phyloP scores from a whole-genome alignment of 1,140 invertebrate genomes.

The Listronotus oregonensis region DNA sequence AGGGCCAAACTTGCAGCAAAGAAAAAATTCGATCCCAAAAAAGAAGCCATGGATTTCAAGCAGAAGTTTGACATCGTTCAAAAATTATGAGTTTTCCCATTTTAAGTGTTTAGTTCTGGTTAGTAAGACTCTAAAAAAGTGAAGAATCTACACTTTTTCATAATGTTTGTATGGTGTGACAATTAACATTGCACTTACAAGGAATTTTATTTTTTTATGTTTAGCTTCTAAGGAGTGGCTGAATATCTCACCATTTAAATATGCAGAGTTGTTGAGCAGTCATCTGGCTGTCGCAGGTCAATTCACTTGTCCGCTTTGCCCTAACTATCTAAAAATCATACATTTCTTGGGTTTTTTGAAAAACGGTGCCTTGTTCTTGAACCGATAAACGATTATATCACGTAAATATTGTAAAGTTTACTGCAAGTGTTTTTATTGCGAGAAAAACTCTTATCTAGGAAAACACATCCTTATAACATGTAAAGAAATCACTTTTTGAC shows the following conservation, averaged over 20 bases:
- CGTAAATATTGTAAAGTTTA: no score
- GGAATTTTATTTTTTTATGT: slow-evolving; percentile 20
- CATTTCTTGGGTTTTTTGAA: no score
- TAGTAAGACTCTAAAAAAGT: neutral
- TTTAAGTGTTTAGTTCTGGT: slow-evolving; percentile 6
- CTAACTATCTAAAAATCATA: no score
- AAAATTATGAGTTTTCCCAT: slow-evolving; percentile 59
- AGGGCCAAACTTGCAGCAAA: slow-evolving; percentile 80
- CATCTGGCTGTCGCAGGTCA: no score
- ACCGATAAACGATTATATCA: no score
- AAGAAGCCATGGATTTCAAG: slow-evolving; percentile 84
- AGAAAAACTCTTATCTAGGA: no score
- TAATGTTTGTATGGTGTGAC: neutral
- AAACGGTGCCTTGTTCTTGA: no score
- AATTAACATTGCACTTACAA: neutral
- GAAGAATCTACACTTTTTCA: neutral
- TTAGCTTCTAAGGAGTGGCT: slow-evolving; percentile 16
- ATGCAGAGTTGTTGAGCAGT: neutral
- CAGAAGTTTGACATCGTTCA: slow-evolving; percentile 93
- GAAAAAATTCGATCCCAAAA: slow-evolving; percentile 88
- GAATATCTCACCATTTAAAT: slow-evolving; percentile 25
- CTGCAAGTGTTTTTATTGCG: no score
- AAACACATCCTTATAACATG: no score
- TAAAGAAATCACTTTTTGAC: no score
- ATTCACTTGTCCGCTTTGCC: no score